Conservation (phyloP, 2,888 invertebrate species). For the Drosophila kuntzei region DNA sequence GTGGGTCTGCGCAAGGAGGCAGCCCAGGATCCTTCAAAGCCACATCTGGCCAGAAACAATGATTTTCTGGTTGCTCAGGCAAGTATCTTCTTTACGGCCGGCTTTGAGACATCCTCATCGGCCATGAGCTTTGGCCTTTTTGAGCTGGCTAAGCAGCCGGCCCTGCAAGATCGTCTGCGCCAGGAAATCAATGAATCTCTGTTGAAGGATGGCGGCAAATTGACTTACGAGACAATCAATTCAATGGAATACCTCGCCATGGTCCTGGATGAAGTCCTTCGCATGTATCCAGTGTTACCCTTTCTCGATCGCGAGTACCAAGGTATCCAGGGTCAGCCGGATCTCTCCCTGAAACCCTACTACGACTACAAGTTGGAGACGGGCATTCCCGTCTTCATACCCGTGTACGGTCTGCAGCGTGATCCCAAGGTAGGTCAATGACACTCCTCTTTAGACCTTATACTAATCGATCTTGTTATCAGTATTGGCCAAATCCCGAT, state of each 20-base stretch:
- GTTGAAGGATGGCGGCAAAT: conserved; percentile 78
- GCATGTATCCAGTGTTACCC: conserved; percentile 84
- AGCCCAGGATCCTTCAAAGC: conserved; percentile 44
- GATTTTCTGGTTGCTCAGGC: conserved; percentile 84
- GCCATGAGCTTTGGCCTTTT: conserved; percentile 85
- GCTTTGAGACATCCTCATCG: conserved; percentile 85
- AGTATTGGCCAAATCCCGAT: conserved; percentile 83
- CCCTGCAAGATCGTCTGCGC: conserved; percentile 84
- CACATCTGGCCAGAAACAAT: conserved; percentile 60
- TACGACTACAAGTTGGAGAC: conserved; percentile 76
- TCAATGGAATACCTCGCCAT: conserved; percentile 85
- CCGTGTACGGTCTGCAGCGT: conserved; percentile 82
- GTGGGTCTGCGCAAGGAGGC: conserved; percentile 84
- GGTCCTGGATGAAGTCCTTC: conserved; percentile 84
- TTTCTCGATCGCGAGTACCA: conserved; percentile 83
- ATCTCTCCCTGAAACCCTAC: conserved; percentile 79
- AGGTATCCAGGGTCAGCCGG: conserved; percentile 49
- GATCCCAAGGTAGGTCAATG: conserved; percentile 81
- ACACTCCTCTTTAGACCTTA: neutral
- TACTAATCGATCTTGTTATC: neutral
- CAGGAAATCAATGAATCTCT: conserved; percentile 85
- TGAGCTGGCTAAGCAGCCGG: conserved; percentile 84
- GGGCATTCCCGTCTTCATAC: conserved; percentile 83
- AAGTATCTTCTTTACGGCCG: conserved; percentile 83
- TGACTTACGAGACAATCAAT: conserved; percentile 85